Base-by-base conservation (phyloP, 2,888 invertebrate genomes). In the Drosophila tanythrix region DNA sequence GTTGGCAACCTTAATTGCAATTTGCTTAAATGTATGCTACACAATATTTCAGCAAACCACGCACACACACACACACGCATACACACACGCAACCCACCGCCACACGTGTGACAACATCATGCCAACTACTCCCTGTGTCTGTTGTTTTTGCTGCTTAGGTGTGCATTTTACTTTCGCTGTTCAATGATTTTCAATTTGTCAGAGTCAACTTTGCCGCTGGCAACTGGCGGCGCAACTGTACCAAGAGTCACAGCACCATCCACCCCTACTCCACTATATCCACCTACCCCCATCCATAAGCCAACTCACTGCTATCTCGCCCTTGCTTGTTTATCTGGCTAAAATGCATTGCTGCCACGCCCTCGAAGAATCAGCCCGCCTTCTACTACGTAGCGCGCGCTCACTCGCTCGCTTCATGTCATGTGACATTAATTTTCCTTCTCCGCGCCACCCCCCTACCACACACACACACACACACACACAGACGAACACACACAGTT, bases 171-270 rank as follows among this genome's bases (percentile, higher is more conserved):
- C 57, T 71, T 73, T 70, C 70, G 65, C 77, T 71, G 79, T 84
- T 85, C 88, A 87, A 86, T 86, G 85, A 86, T 86, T 86, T 86
- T 82, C 89, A 89, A 86, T 86, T 86, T 86, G 84, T 89, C 74
- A 79, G 87, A 77, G 82, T 85, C 85, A 85, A 83, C 82, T 81
- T 79, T 65, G 68, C 69, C 64, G 56, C 43, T 66, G 48, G 58
- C 48, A 59, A 15, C 21, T 15, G 21, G 67, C 72, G 21, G 67
- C 75, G 62, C 61, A 76, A 86, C 87, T 85, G 84, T 79, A 88
- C 82, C 76, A 74, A 74, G 83, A 88, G 83, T 82, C 83, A 75
- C 21, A 43, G 11, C 43, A 21, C 25, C 25, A 25, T 8, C 3
- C 0, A 3, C 13, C 7, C 13, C 3, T 10, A 4, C 2, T 8